phyloP scores from a whole-genome alignment of 2,113 vertebrate species.

The Bostrychus sinensis region DNA sequence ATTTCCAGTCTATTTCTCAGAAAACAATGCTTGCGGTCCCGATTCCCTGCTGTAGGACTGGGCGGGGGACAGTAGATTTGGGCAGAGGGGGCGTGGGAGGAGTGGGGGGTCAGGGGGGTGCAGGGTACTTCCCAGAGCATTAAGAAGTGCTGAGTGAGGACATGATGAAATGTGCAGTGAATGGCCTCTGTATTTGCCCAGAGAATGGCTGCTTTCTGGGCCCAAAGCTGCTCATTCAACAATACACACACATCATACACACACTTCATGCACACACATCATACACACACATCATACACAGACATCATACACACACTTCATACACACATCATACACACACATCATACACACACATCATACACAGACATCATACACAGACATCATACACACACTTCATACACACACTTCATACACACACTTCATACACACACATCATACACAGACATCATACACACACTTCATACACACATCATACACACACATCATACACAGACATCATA shows the following conservation, averaged over 20 bases:
- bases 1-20: too few relatives aligned
- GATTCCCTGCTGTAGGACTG: conserved; percentile 10
- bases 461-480: conserved; percentile 40
- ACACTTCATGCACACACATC: conserved; percentile 32
- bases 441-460: conserved; percentile 35
- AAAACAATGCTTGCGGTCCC: conserved; percentile 42
- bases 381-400: too few relatives aligned
- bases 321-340: too few relatives aligned
- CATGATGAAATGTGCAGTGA: conserved; percentile 46
- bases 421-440: conserved; percentile 33
- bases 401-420: conserved; percentile 22
- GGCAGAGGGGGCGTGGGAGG: conserved; percentile 10
- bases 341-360: conserved; percentile 33
- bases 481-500: too few relatives aligned
- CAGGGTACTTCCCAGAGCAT: conserved; percentile 49
- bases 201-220: conserved; percentile 38
- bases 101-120: conserved; percentile 17
- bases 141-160: conserved; percentile 57
- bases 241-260: conserved; percentile 34
- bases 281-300: conserved; percentile 33
- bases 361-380: conserved; percentile 40
- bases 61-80: conserved; percentile 27
- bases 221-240: conserved; percentile 9
- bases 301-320: conserved; percentile 35
- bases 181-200: conserved; percentile 33